Conservation (phyloP, 2,888 invertebrate genomes). For the Sesamia inferens region DNA sequence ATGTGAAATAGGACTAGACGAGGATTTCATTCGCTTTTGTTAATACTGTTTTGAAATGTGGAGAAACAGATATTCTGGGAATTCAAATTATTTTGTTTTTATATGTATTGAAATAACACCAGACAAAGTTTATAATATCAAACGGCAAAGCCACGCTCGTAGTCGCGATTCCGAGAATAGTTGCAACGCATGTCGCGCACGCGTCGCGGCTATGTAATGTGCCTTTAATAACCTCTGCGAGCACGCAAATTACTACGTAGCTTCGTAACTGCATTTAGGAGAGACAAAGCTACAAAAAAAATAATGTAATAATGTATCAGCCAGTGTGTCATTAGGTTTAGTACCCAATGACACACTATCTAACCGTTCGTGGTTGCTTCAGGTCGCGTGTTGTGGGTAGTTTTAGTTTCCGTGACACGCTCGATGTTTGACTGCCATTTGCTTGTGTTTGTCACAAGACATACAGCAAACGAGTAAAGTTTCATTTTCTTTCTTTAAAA, state of each 20-base stretch:
- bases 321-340: background rate
- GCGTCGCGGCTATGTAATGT: too few relatives aligned
- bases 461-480: background rate
- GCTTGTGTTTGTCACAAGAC: too few relatives aligned
- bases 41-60: too few relatives aligned
- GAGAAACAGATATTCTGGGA: background rate
- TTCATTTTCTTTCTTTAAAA: too few relatives aligned
- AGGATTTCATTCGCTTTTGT: too few relatives aligned
- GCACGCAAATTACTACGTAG: background rate
- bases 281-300: background rate
- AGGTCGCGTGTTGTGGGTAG: background rate
- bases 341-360: background rate
- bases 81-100: background rate
- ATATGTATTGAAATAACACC: background rate
- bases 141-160: background rate
- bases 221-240: background rate
- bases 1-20: too few relatives aligned
- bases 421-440: background rate
- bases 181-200: background rate
- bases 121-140: background rate
- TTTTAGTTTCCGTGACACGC: background rate
- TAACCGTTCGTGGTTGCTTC: background rate
- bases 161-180: background rate
- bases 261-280: background rate
- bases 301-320: background rate